Evolutionary conservation across 64 coral and sea anemone species (phyloP), one percentile per base, ranked within the genome.

Genomic region (Dendronephthya gigantea): DNA sequence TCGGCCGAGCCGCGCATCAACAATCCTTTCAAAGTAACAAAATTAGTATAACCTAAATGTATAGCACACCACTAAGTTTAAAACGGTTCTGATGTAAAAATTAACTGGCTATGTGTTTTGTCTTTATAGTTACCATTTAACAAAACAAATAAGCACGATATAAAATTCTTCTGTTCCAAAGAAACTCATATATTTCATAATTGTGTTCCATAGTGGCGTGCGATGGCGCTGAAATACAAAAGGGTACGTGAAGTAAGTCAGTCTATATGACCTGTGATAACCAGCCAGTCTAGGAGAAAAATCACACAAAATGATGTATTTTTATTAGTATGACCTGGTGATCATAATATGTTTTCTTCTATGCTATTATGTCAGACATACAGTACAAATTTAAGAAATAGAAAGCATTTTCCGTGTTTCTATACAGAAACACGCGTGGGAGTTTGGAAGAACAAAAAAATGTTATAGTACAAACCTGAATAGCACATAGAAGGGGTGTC

Each of bases 121-220:
- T 88, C 94, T 68, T n/a, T n/a, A n/a, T n/a, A n/a, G n/a, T n/a
- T 82, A 97, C 94, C 94, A 97, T 87, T 87, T 93, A 27, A 97
- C 59, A 45, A 97, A 88, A 16, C 92, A 90, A 83, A 83, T 92
- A 40, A 97, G 40, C 12, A 87, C 84, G 62, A 90, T 93, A 35
- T 97, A 97, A 32, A 97, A 97, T 23, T 97, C 94, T 85, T 97
- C 94, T 15, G 94, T 97, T 39, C 94, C 94, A 89, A 97, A 91
- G 83, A 97, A 97, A 48, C 94, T 97, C 84, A 86, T 91, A 14
- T 93, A 45, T 84, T 85, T 91, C 94, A 97, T 97, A 31, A 89
- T 49, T 82, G 89, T 91, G 28, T 89, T 93, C 82, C 94, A 81
- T 0, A 89, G 55, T 4, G 94, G 94, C n/a, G 94, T 93, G 28